phyloP scores from a whole-genome alignment of 2,888 invertebrate species.

The Nephrotoma guestfalica region DNA sequence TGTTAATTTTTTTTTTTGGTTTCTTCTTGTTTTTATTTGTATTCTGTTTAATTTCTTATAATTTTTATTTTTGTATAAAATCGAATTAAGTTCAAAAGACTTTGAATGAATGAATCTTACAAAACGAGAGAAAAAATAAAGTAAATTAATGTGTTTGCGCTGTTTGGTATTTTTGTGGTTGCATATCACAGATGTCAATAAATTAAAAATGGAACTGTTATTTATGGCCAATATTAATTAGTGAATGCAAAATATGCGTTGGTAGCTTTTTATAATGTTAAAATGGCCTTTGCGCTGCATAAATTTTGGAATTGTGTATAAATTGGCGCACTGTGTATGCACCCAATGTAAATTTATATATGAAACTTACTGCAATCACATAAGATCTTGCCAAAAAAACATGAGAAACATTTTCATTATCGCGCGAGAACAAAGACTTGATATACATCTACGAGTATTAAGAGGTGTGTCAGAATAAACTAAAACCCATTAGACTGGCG shows the following conservation, averaged over 20 bases:
- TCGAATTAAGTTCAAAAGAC: neutral
- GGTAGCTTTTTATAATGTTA: neutral
- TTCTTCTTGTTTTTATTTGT: neutral
- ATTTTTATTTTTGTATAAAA: neutral
- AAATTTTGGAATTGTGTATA: neutral
- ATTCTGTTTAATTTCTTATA: neutral
- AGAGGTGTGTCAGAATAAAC: neutral
- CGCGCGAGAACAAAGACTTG: neutral
- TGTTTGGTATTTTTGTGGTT: neutral
- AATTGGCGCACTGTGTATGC: neutral
- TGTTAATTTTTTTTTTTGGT: neutral
- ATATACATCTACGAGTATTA: neutral
- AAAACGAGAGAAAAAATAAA: neutral
- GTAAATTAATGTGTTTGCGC: neutral
- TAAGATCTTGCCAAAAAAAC: neutral
- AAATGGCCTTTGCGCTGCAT: neutral
- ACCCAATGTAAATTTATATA: neutral
- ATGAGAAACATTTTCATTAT: neutral
- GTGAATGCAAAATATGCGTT: neutral
- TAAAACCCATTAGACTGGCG: neutral
- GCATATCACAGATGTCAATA: neutral
- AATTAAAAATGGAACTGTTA: neutral
- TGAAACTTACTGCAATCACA: neutral
- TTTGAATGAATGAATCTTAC: neutral
- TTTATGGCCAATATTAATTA: neutral